These are phyloP conservation scores for Metopolophium dirhodum DNA, from an alignment of 1,140 invertebrate genomes.

Conservation along the genomic window DNA sequence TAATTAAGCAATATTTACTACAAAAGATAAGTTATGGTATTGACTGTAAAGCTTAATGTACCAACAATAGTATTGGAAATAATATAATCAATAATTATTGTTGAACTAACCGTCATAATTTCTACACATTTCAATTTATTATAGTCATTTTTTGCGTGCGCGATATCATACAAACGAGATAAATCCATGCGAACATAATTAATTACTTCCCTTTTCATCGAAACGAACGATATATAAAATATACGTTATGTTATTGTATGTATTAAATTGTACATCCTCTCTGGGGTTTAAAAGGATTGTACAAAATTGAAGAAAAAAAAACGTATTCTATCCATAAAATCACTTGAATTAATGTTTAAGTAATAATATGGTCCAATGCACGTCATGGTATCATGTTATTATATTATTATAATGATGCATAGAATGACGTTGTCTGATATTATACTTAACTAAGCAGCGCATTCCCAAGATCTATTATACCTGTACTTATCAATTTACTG, in stretches of 20 bases:
- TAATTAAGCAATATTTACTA: not conserved
- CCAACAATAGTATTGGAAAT: not conserved
- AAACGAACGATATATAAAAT: not conserved
- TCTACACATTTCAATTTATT: not conserved
- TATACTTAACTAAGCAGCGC: not conserved
- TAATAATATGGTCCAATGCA: not conserved
- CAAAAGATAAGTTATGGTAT: not conserved
- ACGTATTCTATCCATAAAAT: not conserved
- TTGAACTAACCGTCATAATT: not conserved
- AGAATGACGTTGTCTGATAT: not conserved
- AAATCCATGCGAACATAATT: not conserved
- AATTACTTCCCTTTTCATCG: not conserved
- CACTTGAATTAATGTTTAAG: not conserved
- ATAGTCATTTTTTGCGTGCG: not conserved
- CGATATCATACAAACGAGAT: not conserved
- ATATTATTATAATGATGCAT: not conserved
- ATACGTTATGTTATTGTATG: not conserved
- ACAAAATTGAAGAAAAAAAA: not conserved
- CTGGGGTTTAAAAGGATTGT: not conserved
- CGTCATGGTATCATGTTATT: too few relatives aligned
- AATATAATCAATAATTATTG: constrained; percentile 1
- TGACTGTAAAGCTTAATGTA: not conserved
- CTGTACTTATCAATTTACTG: not conserved
- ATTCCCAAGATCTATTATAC: not conserved
- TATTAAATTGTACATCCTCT: not conserved